Base-by-base conservation (phyloP, 2,888 invertebrate species). In the Nipponacmea schrenckii region DNA sequence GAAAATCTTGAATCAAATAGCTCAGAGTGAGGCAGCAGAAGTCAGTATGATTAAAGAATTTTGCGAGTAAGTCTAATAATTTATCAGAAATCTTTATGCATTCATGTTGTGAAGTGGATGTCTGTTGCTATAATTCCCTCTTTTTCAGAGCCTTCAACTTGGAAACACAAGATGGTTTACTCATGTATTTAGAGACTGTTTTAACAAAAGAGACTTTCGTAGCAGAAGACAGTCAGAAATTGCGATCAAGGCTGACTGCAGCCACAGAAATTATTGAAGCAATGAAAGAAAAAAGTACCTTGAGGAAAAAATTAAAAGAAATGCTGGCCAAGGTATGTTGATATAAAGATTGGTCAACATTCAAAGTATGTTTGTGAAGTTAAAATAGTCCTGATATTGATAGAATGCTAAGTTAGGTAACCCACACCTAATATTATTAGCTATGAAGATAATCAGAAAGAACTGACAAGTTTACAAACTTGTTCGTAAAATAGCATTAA, bases 121-220 rank as follows among this genome's bases (percentile, higher is more conserved):
- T 24, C 4, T 10, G 2, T 56, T 56, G 56, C 0, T 15, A 20
- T 56, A 39, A 8, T 39, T 39, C 39, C 8, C 8, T 27, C 68
- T 67, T 44, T 4, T 63, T 10, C 74, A 86, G 86, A 39, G 79
- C 81, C 26, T 84, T 84, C 72, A 72, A 77, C 24, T 67, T 86
- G 69, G 81, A 83, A 50, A 77, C 76, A 67, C 79, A 81, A 71
- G 79, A 81, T 26, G 84, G 84, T 0, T 68, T 84, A 62, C 67
- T 84, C 50, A 72, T 79, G 64, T 84, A 82, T 68, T 68, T 85
- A 20, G 80, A 85, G 48, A 73, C 79, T 31, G 69, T 84, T 62
- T 79, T 85, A 71, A 79, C 66, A 73, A 76, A 48, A 31, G 46
- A 1, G n/a, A 64, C 12, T 46, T 68, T 7, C 46, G 31, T 46